Conservation (phyloP, 2,113 vertebrate genomes). For the Alosa alosa region DNA sequence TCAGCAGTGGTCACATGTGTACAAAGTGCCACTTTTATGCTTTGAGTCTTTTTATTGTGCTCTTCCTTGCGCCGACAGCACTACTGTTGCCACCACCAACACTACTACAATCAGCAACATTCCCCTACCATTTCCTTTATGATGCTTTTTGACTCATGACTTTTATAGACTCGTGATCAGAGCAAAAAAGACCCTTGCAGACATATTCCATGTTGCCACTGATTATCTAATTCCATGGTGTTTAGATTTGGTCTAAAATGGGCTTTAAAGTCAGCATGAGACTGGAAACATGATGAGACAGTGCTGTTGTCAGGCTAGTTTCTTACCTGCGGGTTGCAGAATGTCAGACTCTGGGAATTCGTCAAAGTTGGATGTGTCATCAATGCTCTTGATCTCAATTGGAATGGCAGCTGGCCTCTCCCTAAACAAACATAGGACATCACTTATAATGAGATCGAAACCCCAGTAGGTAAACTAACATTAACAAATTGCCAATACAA, state of each 20-base stretch:
- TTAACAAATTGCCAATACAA: not conserved
- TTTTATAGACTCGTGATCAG: not conserved
- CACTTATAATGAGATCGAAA: not conserved
- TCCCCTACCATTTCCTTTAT: not conserved
- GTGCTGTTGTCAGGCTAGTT: not conserved
- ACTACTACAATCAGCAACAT: not conserved
- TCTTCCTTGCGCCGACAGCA: not conserved
- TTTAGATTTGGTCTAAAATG: not conserved
- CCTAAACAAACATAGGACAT: conserved; percentile 60
- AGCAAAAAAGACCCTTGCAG: not conserved
- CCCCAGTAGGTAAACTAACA: not conserved
- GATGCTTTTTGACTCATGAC: not conserved
- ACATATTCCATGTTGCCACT: not conserved
- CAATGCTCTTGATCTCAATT: conserved; percentile 90
- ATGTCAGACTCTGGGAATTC: conserved; percentile 91
- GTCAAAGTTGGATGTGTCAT: conserved; percentile 90
- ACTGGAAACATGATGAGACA: not conserved
- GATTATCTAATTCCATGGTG: not conserved
- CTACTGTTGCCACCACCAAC: not conserved
- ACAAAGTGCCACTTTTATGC: not conserved
- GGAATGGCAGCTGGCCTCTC: conserved; percentile 88
- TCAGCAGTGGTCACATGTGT: not conserved
- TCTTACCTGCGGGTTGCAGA: conserved; percentile 81
- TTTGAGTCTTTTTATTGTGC: not conserved
- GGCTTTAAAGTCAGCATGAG: not conserved